These are phyloP conservation scores for Liolophura sinensis DNA, from an alignment of 1,140 invertebrate genomes.

Conservation along the genomic window DNA sequence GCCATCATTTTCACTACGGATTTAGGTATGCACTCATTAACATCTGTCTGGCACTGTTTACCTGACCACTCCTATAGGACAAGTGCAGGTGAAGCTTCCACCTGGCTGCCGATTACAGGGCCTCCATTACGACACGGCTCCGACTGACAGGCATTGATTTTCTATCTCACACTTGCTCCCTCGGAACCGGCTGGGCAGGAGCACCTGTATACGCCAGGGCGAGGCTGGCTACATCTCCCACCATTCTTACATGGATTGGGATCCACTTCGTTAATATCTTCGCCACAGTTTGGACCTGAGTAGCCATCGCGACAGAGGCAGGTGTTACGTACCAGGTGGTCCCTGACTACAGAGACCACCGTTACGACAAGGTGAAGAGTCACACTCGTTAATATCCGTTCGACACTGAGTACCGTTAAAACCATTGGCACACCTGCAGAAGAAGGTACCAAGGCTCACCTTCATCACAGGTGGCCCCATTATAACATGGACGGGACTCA, in stretches of 20 bases:
- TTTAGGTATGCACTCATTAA: too few species aligned
- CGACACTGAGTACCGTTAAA: constrained; percentile 29
- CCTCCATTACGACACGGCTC: too few species aligned
- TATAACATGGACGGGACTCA: constrained; percentile 26
- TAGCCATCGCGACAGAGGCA: constrained; percentile 6
- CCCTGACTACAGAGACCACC: constrained; percentile 15
- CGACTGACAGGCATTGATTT: too few species aligned
- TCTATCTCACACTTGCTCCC: not conserved
- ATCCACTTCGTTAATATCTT: constrained; percentile 45
- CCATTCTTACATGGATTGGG: constrained; percentile 66
- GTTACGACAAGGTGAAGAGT: constrained; percentile 29
- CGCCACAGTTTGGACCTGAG: constrained; percentile 41
- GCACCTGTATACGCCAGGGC: constrained; percentile 27
- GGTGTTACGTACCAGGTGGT: not conserved
- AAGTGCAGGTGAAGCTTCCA: too few species aligned
- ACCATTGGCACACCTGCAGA: constrained; percentile 51
- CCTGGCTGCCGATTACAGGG: too few species aligned
- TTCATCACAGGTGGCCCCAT: constrained; percentile 35
- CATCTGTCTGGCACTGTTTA: too few species aligned
- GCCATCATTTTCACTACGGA: too few species aligned
- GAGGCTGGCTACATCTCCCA: constrained; percentile 68
- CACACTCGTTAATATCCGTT: constrained; percentile 39
- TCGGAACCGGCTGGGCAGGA: not conserved
- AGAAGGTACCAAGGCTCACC: constrained; percentile 63
- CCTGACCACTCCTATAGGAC: too few species aligned